These are phyloP conservation scores for Musca vetustissima DNA, from an alignment of 1,140 invertebrate species.

Conservation along the genomic window DNA sequence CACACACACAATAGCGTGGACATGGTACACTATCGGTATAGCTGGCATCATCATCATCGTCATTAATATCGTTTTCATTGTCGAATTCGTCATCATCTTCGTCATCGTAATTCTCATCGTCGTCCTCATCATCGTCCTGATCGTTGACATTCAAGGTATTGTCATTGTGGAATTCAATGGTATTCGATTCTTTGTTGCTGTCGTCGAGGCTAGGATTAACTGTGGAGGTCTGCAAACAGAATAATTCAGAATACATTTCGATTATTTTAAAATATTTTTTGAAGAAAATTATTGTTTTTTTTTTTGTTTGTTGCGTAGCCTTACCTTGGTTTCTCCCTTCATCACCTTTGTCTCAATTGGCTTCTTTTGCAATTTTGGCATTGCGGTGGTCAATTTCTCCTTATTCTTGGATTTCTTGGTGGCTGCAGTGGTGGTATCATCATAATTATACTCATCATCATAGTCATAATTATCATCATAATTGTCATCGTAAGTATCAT, in stretches of 20 bases:
- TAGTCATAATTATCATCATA: constrained; percentile 34
- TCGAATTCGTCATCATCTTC: constrained; percentile 39
- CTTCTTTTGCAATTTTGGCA: constrained; percentile 35
- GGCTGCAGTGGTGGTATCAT: constrained; percentile 31
- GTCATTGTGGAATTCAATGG: constrained; percentile 37
- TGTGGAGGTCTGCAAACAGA: constrained; percentile 21
- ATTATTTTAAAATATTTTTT: not conserved
- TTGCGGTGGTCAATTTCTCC: constrained; percentile 21
- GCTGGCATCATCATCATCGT: constrained; percentile 42
- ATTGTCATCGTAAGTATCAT: constrained; percentile 28
- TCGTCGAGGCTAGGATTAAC: constrained; percentile 19
- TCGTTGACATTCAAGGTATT: constrained; percentile 31
- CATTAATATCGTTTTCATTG: constrained; percentile 34
- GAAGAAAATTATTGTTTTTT: not conserved
- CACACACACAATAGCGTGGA: constrained; percentile 50
- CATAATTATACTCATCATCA: constrained; percentile 35
- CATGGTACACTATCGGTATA: constrained; percentile 50
- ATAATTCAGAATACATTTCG: constrained; percentile 2
- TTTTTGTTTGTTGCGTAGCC: not conserved
- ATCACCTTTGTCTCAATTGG: constrained; percentile 37
- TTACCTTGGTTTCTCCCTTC: constrained; percentile 32
- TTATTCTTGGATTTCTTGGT: constrained; percentile 36
- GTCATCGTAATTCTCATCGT: constrained; percentile 41
- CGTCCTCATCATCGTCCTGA: constrained; percentile 39
- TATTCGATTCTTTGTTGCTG: constrained; percentile 33